Conservation (phyloP, 2,888 invertebrate genomes). For the Polietes domitor region DNA sequence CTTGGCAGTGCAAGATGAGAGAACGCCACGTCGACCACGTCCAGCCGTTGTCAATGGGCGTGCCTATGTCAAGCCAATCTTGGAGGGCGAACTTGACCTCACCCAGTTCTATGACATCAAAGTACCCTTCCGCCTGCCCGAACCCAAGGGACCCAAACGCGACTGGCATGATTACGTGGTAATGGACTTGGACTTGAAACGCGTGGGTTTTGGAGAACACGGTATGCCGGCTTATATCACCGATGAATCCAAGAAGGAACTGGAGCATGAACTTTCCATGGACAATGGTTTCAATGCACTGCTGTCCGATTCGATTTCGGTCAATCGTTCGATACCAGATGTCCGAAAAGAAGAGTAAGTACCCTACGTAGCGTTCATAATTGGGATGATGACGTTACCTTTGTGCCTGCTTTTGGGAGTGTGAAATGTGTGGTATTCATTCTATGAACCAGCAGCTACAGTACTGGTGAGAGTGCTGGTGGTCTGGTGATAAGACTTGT, state of each 20-base stretch:
- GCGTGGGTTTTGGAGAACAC: slow-evolving; percentile 88
- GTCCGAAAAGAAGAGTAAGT: slow-evolving; percentile 84
- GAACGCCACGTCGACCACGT: slow-evolving; percentile 19
- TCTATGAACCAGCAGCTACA: background rate
- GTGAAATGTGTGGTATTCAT: background rate
- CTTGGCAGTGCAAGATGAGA: background rate
- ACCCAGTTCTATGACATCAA: slow-evolving; percentile 56
- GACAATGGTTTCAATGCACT: slow-evolving; percentile 97
- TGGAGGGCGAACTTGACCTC: slow-evolving; percentile 48
- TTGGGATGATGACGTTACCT: background rate
- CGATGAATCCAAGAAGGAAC: slow-evolving; percentile 81
- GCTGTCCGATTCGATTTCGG: slow-evolving; percentile 93
- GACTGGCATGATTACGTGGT: slow-evolving; percentile 90
- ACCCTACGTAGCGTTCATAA: background rate
- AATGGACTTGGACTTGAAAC: slow-evolving; percentile 84
- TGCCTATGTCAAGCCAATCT: background rate
- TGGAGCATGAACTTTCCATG: slow-evolving; percentile 87
- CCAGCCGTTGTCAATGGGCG: background rate
- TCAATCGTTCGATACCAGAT: slow-evolving; percentile 92
- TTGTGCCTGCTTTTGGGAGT: background rate
- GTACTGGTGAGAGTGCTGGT: too few relatives aligned
- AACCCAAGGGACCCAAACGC: slow-evolving; percentile 81
- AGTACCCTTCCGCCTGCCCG: slow-evolving; percentile 71
- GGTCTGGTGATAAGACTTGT: background rate
- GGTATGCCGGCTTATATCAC: slow-evolving; percentile 85